phyloP scores from a whole-genome alignment of 1,140 invertebrate species.

The Drosophila ohnishii region DNA sequence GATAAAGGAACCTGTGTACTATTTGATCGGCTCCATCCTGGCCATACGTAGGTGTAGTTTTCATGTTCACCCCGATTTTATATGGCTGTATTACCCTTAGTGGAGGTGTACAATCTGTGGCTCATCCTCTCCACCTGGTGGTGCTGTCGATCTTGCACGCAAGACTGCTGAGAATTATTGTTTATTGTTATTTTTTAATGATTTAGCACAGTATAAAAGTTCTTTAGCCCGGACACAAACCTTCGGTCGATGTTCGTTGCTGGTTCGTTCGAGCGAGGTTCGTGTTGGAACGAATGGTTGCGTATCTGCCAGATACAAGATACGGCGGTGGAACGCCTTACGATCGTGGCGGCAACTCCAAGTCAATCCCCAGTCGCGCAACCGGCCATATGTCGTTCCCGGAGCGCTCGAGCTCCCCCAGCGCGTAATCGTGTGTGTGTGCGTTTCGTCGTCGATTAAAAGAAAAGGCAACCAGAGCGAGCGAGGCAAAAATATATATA shows the following conservation, averaged over 20 bases:
- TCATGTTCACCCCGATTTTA: background rate
- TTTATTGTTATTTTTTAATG: background rate
- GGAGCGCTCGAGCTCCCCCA: conserved; percentile 25
- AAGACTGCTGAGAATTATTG: background rate
- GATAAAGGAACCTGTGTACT: background rate
- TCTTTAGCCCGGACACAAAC: background rate
- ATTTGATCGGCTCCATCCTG: background rate
- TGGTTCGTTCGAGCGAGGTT: background rate
- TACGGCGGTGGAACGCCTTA: background rate
- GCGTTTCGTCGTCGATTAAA: background rate
- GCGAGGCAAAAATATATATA: conserved; percentile 7
- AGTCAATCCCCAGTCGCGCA: conserved; percentile 5
- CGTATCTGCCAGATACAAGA: conserved; percentile 8
- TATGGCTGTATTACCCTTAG: background rate
- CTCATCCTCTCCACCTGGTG: conserved; percentile 33
- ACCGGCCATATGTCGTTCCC: conserved; percentile 16
- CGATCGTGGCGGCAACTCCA: background rate
- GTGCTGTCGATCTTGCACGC: conserved; percentile 20
- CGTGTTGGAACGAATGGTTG: conserved; percentile 8
- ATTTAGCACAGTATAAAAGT: background rate
- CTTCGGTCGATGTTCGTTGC: background rate
- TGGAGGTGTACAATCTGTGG: conserved; percentile 28
- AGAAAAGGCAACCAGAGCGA: conserved; percentile 9
- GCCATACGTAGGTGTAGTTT: conserved; percentile 7
- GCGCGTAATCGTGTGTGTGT: conserved; percentile 34